These are phyloP conservation scores for Drosophila pallidifrons DNA, from an alignment of 1,140 invertebrate species.

Conservation along the genomic window DNA sequence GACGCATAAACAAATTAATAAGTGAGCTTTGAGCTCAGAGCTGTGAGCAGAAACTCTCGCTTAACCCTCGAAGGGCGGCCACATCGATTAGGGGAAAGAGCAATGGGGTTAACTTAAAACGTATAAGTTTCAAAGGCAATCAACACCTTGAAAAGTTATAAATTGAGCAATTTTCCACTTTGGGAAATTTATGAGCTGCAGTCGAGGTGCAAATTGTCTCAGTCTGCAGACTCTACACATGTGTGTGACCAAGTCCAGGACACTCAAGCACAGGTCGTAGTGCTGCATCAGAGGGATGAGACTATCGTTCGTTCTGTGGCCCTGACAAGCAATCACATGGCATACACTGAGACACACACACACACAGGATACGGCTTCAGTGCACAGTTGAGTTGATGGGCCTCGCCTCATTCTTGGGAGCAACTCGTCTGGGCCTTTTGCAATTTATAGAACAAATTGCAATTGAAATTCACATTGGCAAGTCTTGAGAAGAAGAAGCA, in stretches of 20 bases:
- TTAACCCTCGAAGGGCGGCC: too few species aligned
- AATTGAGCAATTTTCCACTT: conserved; percentile 70
- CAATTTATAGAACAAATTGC: conserved; percentile 65
- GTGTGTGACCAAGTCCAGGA: conserved; percentile 7
- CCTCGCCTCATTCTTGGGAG: conserved; percentile 12
- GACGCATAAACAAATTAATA: conserved; percentile 75
- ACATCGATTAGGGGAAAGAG: conserved; percentile 31
- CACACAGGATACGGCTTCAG: conserved; percentile 1
- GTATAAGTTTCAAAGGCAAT: conserved; percentile 44
- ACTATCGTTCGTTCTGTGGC: conserved; percentile 44
- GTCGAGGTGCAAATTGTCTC: conserved; percentile 52
- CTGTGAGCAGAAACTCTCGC: neutral
- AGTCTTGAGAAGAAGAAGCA: conserved; percentile 16
- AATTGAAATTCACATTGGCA: conserved; percentile 56
- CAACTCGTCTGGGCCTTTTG: conserved; percentile 27
- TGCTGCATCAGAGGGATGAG: neutral
- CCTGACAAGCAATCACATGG: conserved; percentile 41
- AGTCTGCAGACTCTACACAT: conserved; percentile 2
- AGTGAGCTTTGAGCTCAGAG: conserved; percentile 14
- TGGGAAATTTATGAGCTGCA: conserved; percentile 66
- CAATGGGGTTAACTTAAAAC: neutral
- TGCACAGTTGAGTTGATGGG: conserved; percentile 15
- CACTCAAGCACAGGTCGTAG: neutral
- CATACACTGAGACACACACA: neutral
- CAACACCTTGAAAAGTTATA: conserved; percentile 61